Evolutionary conservation across 2,113 vertebrate species (phyloP).

Genomic region (Pandion haliaetus): DNA sequence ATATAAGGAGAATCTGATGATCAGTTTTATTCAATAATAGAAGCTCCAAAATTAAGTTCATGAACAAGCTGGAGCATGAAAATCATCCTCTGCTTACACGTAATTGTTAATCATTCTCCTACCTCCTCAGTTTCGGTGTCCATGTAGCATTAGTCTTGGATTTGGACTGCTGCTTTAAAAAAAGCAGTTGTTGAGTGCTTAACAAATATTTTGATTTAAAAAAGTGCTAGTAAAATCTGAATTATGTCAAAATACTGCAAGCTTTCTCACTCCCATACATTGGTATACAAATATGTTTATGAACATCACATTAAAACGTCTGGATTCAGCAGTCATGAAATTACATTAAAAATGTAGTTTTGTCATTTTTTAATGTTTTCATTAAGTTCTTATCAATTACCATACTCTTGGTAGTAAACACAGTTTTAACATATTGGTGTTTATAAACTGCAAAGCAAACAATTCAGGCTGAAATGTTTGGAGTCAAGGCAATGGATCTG

Average conservation of each 20-base stretch:
- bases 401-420: not conserved
- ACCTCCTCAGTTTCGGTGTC: not conserved
- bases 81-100: not conserved
- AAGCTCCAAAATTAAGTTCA: not conserved
- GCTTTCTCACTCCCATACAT: not conserved
- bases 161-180: not conserved
- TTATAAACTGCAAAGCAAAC: not conserved
- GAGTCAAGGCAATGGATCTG: not conserved
- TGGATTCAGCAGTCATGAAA: not conserved
- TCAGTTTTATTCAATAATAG: not conserved
- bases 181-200: not conserved
- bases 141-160: not conserved
- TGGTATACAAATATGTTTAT: not conserved
- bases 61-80: not conserved
- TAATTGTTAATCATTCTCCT: not conserved
- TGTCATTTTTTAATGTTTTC: not conserved
- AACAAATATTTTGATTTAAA: not conserved
- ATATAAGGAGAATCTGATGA: not conserved
- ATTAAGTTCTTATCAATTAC: not conserved
- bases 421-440: not conserved
- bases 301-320: not conserved
- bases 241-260: not conserved
- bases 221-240: not conserved
- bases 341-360: not conserved
- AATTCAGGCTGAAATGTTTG: not conserved